Conservation (phyloP, 2,797 vertebrate species). For the Columba guinea region DNA sequence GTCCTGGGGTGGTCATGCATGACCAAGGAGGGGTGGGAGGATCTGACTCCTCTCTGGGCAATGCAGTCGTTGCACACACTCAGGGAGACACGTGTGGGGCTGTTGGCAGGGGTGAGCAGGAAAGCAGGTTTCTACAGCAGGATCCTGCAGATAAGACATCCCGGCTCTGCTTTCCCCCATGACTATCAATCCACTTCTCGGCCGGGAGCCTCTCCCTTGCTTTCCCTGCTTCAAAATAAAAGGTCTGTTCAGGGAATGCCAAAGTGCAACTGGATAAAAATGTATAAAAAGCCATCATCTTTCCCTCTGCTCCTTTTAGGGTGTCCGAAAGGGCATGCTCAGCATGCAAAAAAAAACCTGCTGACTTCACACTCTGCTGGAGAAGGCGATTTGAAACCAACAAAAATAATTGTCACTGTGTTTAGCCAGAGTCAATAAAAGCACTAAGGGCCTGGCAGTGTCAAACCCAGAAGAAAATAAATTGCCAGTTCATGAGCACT, state of each 20-base stretch:
- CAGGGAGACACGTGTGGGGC: not conserved
- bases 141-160: not conserved
- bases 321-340: conserved; percentile 41
- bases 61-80: too few relatives aligned
- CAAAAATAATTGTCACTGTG: conserved; percentile 71
- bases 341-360: conserved; percentile 46
- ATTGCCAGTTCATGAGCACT: conserved; percentile 53
- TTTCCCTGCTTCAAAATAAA: conserved; percentile 13
- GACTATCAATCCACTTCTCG: accelerated
- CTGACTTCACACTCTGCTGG: conserved; percentile 68
- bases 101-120: not conserved
- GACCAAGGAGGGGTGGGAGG: not conserved
- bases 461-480: conserved; percentile 62
- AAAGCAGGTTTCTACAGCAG: not conserved
- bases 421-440: conserved; percentile 75
- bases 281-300: not conserved
- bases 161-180: not conserved
- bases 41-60: not conserved
- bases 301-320: conserved; percentile 8
- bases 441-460: conserved; percentile 63
- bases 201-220: not conserved
- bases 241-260: not conserved
- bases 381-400: conserved; percentile 64
- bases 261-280: conserved; percentile 26
- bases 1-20: accelerated